A percentile compares a stretch with the other conserved stretches of the same genome.
phyloP scores from a whole-genome alignment of 2,113 vertebrate genomes.

The Glaucidium brasilianum region DNA sequence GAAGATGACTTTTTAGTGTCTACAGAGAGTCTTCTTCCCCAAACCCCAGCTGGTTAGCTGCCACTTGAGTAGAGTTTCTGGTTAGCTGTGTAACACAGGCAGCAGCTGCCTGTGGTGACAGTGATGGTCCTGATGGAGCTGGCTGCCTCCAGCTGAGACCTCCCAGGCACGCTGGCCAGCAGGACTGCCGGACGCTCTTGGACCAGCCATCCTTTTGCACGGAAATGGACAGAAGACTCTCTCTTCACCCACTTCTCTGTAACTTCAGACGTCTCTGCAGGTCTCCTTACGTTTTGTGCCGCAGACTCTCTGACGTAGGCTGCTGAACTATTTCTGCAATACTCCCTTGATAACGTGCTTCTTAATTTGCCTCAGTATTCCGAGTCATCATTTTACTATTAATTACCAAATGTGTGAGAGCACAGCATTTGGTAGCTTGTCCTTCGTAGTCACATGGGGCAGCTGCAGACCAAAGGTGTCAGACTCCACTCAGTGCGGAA shows the following conservation, averaged over 20 bases:
- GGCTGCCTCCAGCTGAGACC: background rate
- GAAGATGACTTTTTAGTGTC: background rate
- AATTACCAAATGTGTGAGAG: background rate
- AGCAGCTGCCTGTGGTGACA: background rate
- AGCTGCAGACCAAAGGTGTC: background rate
- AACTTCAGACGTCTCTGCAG: background rate
- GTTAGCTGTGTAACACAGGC: background rate
- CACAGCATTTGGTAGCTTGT: background rate
- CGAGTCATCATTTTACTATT: background rate
- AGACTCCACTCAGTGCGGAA: background rate
- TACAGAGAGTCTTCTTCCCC: background rate
- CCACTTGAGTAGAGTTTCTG: background rate
- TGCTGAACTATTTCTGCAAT: background rate
- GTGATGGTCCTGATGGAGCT: background rate
- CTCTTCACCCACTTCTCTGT: background rate
- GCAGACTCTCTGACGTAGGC: background rate
- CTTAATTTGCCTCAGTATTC: background rate
- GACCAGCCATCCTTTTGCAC: background rate
- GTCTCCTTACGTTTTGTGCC: background rate
- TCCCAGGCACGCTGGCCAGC: accelerated
- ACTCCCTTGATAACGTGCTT: background rate
- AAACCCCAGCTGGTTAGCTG: background rate
- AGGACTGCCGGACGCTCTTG: background rate
- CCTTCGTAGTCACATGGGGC: accelerated
- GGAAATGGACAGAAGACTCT: background rate